Percentiles rank a stretch among this genome's conserved stretches.
These are phyloP conservation scores for Phasianus colchicus DNA, from an alignment of 2,113 vertebrate genomes.

Conservation along the genomic window DNA sequence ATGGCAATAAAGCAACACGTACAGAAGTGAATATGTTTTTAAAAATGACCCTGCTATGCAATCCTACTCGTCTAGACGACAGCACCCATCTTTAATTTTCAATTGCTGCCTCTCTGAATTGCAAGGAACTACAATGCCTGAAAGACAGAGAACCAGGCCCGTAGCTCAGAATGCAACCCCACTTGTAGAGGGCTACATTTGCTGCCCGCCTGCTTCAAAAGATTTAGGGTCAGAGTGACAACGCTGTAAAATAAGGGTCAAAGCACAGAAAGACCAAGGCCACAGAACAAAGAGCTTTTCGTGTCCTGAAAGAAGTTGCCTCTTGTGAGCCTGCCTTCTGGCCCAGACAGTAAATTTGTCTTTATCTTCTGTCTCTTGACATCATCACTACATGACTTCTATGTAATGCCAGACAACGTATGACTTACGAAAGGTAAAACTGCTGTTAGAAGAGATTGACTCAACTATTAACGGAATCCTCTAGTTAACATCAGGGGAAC, in stretches of 20 bases:
- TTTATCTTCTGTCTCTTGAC: constrained; percentile 22
- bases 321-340: constrained; percentile 53
- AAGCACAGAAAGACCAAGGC: constrained; percentile 63
- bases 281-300: constrained; percentile 66
- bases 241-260: constrained; percentile 63
- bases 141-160: constrained; percentile 24
- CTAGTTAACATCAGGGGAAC: not conserved
- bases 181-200: constrained; percentile 48
- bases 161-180: not conserved
- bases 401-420: not conserved
- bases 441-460: not conserved
- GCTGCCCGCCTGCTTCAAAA: constrained; percentile 49
- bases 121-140: not conserved
- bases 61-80: not conserved
- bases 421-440: not conserved
- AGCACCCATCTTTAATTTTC: not conserved
- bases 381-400: constrained; percentile 35
- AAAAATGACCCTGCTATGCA: not conserved
- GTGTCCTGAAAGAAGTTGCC: constrained; percentile 53
- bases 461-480: not conserved
- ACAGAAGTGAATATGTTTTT: not conserved
- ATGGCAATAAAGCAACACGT: not conserved
- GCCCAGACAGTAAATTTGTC: constrained; percentile 40
- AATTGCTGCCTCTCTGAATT: not conserved
- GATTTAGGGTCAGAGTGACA: constrained; percentile 66